phyloP scores from a whole-genome alignment of 2,888 invertebrate species.

The Erannis defoliaria region DNA sequence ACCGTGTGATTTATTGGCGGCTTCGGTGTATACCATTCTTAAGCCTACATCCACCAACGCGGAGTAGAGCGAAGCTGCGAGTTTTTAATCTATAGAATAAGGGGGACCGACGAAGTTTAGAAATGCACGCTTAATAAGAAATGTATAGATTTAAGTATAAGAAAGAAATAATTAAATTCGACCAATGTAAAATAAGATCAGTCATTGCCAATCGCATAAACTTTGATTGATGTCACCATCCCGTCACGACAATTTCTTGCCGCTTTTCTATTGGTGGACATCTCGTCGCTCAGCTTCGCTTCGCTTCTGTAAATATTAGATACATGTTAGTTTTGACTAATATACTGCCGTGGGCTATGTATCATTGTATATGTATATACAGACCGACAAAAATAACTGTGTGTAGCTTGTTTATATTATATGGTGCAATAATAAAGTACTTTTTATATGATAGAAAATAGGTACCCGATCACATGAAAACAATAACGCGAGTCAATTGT shows the following conservation, averaged over 20 bases:
- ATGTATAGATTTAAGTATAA: too few species aligned
- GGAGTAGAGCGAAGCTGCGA: neutral
- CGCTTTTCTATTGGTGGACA: neutral
- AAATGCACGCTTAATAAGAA: too few species aligned
- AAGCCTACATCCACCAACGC: neutral
- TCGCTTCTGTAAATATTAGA: neutral
- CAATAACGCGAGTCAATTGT: conserved; percentile 45
- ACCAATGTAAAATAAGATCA: too few species aligned
- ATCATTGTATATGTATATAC: neutral
- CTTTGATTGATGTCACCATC: neutral
- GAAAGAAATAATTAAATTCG: too few species aligned
- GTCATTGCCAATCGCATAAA: neutral
- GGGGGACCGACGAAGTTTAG: too few species aligned
- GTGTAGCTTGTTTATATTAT: conserved; percentile 44
- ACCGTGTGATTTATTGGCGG: too few species aligned
- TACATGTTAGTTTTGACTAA: neutral
- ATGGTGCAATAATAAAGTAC: conserved; percentile 58
- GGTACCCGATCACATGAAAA: conserved; percentile 30
- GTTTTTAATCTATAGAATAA: neutral
- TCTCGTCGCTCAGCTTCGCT: neutral
- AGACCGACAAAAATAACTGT: conserved; percentile 16
- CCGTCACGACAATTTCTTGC: neutral
- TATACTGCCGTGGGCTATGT: neutral
- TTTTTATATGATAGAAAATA: conserved; percentile 39
- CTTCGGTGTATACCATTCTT: too few species aligned